Conservation (phyloP, 2,888 invertebrate species). For the Latrodectus hesperus region DNA sequence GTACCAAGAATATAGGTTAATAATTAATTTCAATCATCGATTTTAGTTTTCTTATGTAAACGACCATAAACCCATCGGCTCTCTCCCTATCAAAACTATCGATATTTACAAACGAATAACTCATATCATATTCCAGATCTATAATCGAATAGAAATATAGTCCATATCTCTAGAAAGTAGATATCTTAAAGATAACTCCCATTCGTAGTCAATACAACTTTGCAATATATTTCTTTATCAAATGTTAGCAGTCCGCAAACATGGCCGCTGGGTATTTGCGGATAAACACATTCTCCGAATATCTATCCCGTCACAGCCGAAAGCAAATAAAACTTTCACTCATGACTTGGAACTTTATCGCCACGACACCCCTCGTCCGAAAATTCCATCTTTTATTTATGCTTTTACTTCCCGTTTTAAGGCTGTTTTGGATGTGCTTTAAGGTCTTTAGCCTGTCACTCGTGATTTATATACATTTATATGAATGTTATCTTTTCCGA, state of each 20-base stretch:
- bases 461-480: slow-evolving; percentile 55
- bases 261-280: slow-evolving; percentile 41
- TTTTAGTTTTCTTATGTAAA: no score
- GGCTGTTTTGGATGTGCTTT: slow-evolving; percentile 29
- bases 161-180: neutral
- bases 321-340: slow-evolving; percentile 63
- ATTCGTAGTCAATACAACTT: slow-evolving; percentile 22
- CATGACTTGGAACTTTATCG: slow-evolving; percentile 50
- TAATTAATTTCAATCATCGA: no score
- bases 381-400: slow-evolving; percentile 55
- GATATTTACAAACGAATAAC: no score
- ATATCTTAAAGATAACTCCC: slow-evolving; percentile 26
- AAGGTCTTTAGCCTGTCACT: slow-evolving; percentile 23
- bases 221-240: slow-evolving; percentile 57
- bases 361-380: neutral
- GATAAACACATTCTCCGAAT: slow-evolving; percentile 53
- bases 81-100: no score
- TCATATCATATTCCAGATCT: no score
- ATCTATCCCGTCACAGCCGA: slow-evolving; percentile 44
- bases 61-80: no score
- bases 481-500: slow-evolving; percentile 1
- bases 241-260: slow-evolving; percentile 26
- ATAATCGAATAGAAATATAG: no score
- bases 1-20: no score
- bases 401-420: slow-evolving; percentile 23